Evolutionary conservation across 2,888 invertebrate species (phyloP), one percentile per base, ranked within the genome.

Genomic region (Agriopis marginaria): DNA sequence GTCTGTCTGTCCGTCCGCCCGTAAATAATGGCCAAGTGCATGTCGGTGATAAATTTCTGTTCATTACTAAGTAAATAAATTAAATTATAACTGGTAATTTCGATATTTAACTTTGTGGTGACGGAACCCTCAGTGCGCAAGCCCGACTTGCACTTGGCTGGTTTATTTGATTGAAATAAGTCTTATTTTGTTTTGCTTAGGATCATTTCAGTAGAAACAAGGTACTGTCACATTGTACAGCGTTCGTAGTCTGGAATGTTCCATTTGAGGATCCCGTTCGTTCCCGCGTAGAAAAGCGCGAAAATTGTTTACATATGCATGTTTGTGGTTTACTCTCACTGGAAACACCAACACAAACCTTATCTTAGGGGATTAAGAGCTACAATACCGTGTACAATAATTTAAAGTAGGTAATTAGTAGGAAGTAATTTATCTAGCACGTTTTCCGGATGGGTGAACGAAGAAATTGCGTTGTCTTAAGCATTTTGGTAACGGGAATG

Each of bases 231-330:
- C 32, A 4, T 6, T 12, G 3, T 65, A 9, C 39, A 56, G n/a
- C 0, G 11, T 9, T 49, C 7, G 17, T 44, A 44, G 59, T 58
- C 64, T 53, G 71, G 58, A 71, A 68, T 65, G 68, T 71, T 54
- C 69, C 56, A 71, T 74, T 65, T 63, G 55, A 72, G 44, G 32
- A 53, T 42, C 40, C 44, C 44, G 61, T 66, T 68, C 68, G 67
- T 69, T 67, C 69, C 69, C 72, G 60, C 70, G 69, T 63, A 67
- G 63, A 69, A 66, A 64, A 69, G 72, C 69, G 72, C 53, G 72
- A 72, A 74, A 72, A 72, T 71, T 72, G 74, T 74, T 70, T 74
- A 72, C 70, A 68, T 72, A 71, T 74, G 74, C 71, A 72, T 62
- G 60, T 58, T 47, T 62, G 68, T 32, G 72, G 74, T 68, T 74